Evolutionary conservation across 2,113 vertebrate species (phyloP), one percentile per base, ranked within the genome.

Genomic region (Petrocephalus zakoni): DNA sequence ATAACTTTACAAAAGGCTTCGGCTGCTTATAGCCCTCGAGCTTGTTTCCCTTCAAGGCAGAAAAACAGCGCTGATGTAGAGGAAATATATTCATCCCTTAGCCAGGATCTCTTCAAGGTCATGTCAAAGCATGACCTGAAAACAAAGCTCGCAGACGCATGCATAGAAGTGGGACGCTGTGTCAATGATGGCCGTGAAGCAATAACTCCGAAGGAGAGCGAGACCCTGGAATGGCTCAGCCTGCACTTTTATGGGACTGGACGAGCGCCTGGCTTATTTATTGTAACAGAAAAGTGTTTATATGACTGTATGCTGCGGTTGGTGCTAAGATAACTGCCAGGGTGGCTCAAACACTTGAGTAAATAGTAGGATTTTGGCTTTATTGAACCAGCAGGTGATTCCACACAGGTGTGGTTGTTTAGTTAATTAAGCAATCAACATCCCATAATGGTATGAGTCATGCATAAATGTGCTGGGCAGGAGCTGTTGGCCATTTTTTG

Each of bases 381-480:
- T 37, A 42, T 3, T 42, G 34, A 78, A 78, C 25, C 25, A 78
- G 72, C 72, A 78, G 72, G 34, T 78, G 72, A 78, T 19, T 34
- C 29, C 34, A 78, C 72, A 19, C 34, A 42, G 29, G 72, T 78
- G 72, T 42, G 17, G 72, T 42, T 78, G 34, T 42, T 37, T 78
- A 42, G 34, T 42, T 42, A 78, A 42, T 78, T 78, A 42, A 19
- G 72, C 72, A 78, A 78, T 42, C 29, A 42, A 42, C 72, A 42
- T 78, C 72, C 72, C 72, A 78, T 78, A 78, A 78, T 78, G 29
- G 19, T n/a, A 61, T 75, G 58, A 72, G 87, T 78, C 34, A 52
- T 51, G 86, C 47, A 34, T 25, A 25, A 25, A 58, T 56, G 68
- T 34, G 46, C 61, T 49, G 61, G 58, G 58, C 86, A 51, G 46